Conservation (phyloP, 2,113 vertebrate species). For the Myotis yumanensis region DNA sequence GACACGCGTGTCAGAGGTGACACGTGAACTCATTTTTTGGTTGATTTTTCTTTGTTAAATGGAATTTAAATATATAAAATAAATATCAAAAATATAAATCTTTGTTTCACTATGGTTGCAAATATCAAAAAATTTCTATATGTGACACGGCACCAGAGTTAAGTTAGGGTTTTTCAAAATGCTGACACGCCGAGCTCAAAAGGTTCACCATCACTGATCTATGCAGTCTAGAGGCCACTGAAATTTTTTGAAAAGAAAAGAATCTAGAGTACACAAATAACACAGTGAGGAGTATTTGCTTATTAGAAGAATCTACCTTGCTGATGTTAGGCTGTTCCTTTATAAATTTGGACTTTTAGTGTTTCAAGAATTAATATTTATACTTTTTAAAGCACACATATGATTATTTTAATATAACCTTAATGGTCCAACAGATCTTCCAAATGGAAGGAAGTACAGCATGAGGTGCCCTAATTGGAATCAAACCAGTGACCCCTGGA, state of each 20-base stretch:
- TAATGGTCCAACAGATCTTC: background rate
- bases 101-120: no score
- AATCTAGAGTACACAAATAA: background rate
- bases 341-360: background rate
- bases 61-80: no score
- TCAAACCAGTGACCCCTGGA: background rate
- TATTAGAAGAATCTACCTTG: background rate
- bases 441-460: background rate
- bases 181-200: no score
- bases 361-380: slow-evolving; percentile 36
- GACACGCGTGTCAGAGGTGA: no score
- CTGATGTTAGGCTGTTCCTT: background rate
- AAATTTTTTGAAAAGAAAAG: background rate
- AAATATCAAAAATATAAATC: no score
- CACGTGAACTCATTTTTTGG: no score
- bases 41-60: no score
- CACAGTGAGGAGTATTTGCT: background rate
- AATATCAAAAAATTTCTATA: no score
- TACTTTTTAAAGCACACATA: background rate
- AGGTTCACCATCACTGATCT: no score
- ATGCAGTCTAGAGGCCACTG: background rate
- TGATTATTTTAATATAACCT: background rate
- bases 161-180: no score
- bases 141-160: no score
- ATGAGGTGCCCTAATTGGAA: background rate